phyloP scores from a whole-genome alignment of 1,140 invertebrate species.

The Zaprionus kolodkinae region DNA sequence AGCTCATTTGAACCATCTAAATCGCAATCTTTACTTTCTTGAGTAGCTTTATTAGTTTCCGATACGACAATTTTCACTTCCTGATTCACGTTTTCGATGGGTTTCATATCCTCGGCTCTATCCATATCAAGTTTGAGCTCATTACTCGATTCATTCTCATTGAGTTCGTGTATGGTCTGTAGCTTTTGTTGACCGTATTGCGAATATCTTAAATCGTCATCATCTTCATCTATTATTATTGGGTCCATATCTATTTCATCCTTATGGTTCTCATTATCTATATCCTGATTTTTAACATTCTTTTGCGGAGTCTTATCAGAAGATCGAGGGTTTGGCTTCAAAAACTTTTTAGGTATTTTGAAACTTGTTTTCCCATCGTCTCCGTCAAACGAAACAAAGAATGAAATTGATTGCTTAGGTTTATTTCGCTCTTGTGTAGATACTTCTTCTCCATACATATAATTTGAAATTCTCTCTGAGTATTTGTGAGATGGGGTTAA shows the following conservation, averaged over 20 bases:
- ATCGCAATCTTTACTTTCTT: background rate
- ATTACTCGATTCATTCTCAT: slow-evolving; percentile 51
- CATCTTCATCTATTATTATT: slow-evolving; percentile 24
- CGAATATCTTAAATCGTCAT: slow-evolving; percentile 39
- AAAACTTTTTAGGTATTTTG: slow-evolving; percentile 57
- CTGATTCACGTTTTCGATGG: background rate
- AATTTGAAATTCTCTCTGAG: slow-evolving; percentile 46
- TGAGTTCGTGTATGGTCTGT: slow-evolving; percentile 66
- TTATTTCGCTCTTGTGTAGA: slow-evolving; percentile 13
- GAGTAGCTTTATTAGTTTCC: background rate
- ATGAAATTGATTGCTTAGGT: slow-evolving; percentile 53
- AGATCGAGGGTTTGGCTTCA: slow-evolving; percentile 5
- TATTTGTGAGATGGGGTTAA: background rate
- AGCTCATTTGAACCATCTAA: background rate
- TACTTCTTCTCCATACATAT: slow-evolving; percentile 37
- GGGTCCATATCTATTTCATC: background rate
- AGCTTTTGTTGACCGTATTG: slow-evolving; percentile 45
- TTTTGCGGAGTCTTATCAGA: background rate
- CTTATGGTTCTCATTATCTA: background rate
- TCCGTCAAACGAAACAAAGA: slow-evolving; percentile 64
- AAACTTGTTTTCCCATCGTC: slow-evolving; percentile 54
- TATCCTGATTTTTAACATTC: background rate
- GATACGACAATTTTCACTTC: background rate
- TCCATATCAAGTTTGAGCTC: slow-evolving; percentile 8
- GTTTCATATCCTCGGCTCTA: background rate